Percentiles rank a stretch among this genome's conserved stretches.
These are phyloP conservation scores for Podotricha telesiphe DNA, from an alignment of 2,888 invertebrate genomes.

Conservation along the genomic window DNA sequence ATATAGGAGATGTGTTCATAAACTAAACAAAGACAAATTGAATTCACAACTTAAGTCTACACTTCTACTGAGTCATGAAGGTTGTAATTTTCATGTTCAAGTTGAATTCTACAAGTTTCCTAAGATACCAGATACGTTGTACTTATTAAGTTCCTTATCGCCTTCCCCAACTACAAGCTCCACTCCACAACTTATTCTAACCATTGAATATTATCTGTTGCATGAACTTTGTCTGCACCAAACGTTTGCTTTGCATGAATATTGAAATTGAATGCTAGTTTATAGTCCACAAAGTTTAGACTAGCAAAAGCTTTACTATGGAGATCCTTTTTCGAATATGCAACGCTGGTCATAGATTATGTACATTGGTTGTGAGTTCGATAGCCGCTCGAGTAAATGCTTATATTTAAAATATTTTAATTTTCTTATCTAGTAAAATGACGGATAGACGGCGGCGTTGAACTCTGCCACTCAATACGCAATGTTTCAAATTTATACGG, in stretches of 20 bases:
- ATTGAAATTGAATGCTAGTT: slow-evolving; percentile 10
- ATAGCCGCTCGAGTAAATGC: too few relatives aligned
- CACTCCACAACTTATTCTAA: background rate
- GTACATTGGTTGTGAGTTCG: too few relatives aligned
- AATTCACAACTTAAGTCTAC: too few relatives aligned
- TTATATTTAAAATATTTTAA: too few relatives aligned
- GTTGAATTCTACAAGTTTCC: background rate
- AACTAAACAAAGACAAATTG: too few relatives aligned
- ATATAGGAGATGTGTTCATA: too few relatives aligned
- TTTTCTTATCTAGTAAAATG: too few relatives aligned
- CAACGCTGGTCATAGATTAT: background rate
- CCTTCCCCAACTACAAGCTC: background rate
- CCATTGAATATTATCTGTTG: slow-evolving; percentile 17
- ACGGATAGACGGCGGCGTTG: too few relatives aligned
- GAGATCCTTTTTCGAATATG: background rate
- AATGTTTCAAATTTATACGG: too few relatives aligned
- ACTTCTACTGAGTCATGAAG: too few relatives aligned
- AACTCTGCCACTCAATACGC: too few relatives aligned
- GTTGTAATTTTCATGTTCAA: background rate
- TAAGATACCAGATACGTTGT: background rate
- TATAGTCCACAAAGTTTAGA: slow-evolving; percentile 1
- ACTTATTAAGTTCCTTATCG: slow-evolving; percentile 1
- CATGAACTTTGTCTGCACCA: background rate
- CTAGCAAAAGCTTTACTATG: slow-evolving; percentile 4
- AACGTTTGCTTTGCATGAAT: slow-evolving; percentile 17